phyloP scores from a whole-genome alignment of 1,140 invertebrate species.

The Papilio aristodemus region DNA sequence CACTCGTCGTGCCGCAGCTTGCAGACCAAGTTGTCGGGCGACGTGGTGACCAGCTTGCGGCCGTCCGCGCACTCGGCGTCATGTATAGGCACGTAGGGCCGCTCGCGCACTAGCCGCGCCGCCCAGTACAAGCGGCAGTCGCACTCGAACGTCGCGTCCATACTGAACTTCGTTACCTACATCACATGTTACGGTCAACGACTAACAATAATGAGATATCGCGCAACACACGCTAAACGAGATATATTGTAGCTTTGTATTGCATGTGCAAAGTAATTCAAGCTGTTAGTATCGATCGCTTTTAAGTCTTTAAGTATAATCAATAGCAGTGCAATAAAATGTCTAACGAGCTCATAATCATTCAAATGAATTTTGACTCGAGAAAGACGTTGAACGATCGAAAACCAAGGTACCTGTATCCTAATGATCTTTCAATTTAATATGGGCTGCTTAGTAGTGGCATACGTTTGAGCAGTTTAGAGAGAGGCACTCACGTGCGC shows the following conservation, averaged over 20 bases:
- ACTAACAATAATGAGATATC: not conserved
- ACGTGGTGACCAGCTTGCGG: slow-evolving; percentile 7
- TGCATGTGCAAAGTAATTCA: too few species aligned
- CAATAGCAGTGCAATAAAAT: too few species aligned
- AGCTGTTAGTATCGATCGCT: too few species aligned
- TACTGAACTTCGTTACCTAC: slow-evolving; percentile 29
- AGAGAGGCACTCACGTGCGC: not conserved
- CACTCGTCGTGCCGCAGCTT: slow-evolving; percentile 7
- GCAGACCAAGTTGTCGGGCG: slow-evolving; percentile 18
- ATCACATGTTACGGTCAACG: not conserved
- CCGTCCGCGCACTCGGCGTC: slow-evolving; percentile 19
- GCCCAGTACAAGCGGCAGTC: slow-evolving; percentile 42
- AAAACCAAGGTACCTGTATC: too few species aligned
- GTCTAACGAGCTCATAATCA: too few species aligned
- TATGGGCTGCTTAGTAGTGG: too few species aligned
- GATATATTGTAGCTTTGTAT: too few species aligned
- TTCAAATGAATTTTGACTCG: too few species aligned
- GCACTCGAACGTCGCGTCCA: slow-evolving; percentile 30
- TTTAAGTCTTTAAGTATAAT: too few species aligned
- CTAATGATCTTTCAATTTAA: too few species aligned
- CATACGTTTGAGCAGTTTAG: too few species aligned
- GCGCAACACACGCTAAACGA: not conserved
- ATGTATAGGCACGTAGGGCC: slow-evolving; percentile 22
- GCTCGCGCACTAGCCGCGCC: slow-evolving; percentile 39
- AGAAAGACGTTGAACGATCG: too few species aligned